A percentile compares a stretch with the other conserved stretches of the same genome.
phyloP scores from a whole-genome alignment of 2,888 invertebrate genomes.

The Leptarthrus brevirostris region DNA sequence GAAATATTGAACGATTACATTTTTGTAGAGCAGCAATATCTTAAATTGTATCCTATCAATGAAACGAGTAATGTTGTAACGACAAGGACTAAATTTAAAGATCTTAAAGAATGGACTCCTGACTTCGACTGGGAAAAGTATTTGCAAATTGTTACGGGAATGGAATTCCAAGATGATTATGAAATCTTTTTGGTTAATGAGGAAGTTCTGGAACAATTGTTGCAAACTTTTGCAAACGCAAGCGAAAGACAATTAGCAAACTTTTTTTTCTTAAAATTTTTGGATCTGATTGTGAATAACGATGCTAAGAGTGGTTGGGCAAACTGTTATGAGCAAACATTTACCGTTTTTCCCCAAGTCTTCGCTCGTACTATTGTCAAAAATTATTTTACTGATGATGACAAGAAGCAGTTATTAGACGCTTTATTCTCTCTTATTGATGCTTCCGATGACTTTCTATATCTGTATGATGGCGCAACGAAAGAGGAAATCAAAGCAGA shows the following conservation, averaged over 20 bases:
- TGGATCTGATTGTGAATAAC: not conserved
- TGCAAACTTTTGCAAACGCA: not conserved
- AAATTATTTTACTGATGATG: not conserved
- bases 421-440: not conserved
- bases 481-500: not conserved
- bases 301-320: too few relatives aligned
- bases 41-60: not conserved
- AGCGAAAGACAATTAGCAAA: not conserved
- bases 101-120: not conserved
- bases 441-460: not conserved
- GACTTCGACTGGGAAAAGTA: slow-evolving; percentile 4
- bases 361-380: not conserved
- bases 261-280: not conserved
- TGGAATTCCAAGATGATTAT: not conserved
- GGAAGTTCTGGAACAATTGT: not conserved
- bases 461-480: not conserved
- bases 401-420: not conserved
- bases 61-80: not conserved
- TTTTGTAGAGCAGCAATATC: not conserved
- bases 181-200: not conserved
- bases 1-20: not conserved
- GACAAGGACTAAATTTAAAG: not conserved
- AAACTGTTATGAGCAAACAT: not conserved
- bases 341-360: not conserved
- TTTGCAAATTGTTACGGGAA: not conserved